Conservation (phyloP, 2,888 invertebrate species). For the Diarsia rubi region DNA sequence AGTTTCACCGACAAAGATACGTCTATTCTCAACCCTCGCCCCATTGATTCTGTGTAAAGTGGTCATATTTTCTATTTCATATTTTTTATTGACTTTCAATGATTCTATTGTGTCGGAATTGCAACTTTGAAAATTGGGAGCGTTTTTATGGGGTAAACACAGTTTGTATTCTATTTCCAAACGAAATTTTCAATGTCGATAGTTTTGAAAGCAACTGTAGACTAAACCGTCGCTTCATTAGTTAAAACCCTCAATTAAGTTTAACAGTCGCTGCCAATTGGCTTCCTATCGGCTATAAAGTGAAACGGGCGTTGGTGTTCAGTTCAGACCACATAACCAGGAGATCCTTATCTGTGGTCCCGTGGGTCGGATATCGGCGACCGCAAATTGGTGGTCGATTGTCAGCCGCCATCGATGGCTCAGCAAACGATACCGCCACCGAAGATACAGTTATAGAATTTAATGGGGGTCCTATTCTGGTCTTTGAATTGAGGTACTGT, state of each 20-base stretch:
- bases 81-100: slow-evolving; percentile 83
- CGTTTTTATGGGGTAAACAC: slow-evolving; percentile 1
- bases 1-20: slow-evolving; percentile 80
- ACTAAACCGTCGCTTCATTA: slow-evolving; percentile 40
- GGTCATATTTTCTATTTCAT: slow-evolving; percentile 83
- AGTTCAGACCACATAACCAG: slow-evolving; percentile 57
- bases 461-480: slow-evolving; percentile 30
- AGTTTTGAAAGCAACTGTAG: slow-evolving; percentile 11
- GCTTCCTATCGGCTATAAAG: slow-evolving; percentile 63
- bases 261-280: slow-evolving; percentile 59
- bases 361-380: slow-evolving; percentile 60
- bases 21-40: slow-evolving; percentile 79
- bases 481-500: slow-evolving; percentile 13
- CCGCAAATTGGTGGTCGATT: slow-evolving; percentile 71
- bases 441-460: slow-evolving; percentile 51
- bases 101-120: slow-evolving; percentile 61
- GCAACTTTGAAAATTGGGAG: slow-evolving; percentile 24
- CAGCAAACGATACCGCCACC: slow-evolving; percentile 44
- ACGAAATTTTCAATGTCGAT: background rate
- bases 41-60: slow-evolving; percentile 78
- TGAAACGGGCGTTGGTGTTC: slow-evolving; percentile 55
- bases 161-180: slow-evolving; percentile 1
- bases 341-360: slow-evolving; percentile 63
- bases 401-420: slow-evolving; percentile 62
- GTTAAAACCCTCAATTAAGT: slow-evolving; percentile 56